A percentile compares a stretch with the other conserved stretches of the same genome.
Evolutionary conservation across 2,888 invertebrate genomes (phyloP).

Genomic region (Spicauda simplicius): DNA sequence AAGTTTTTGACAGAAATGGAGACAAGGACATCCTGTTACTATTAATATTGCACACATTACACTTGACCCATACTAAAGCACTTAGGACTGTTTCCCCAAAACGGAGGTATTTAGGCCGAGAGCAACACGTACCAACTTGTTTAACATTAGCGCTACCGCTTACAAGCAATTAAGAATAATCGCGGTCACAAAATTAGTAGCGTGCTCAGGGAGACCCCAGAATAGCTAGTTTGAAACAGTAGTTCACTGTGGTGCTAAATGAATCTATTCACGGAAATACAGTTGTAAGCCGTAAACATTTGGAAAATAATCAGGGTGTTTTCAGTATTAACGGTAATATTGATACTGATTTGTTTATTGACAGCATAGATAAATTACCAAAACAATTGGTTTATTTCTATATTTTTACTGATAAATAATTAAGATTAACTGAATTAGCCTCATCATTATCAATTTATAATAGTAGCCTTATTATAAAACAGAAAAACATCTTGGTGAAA

Average conservation of each 20-base stretch:
- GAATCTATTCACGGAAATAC: background rate
- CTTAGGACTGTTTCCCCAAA: conserved; percentile 6
- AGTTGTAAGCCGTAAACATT: no score
- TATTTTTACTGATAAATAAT: no score
- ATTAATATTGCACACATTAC: conserved; percentile 19
- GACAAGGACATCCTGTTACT: background rate
- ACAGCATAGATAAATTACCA: no score
- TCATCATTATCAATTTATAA: no score
- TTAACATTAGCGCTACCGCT: conserved; percentile 19
- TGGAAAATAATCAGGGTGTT: no score
- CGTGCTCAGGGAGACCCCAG: background rate
- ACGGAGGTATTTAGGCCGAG: conserved; percentile 6
- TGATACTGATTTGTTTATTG: no score
- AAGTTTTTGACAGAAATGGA: no score
- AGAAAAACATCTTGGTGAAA: no score
- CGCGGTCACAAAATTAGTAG: conserved; percentile 39
- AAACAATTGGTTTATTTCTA: no score
- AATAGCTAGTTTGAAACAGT: conserved; percentile 26
- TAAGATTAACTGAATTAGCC: no score
- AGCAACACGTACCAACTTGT: conserved; percentile 21
- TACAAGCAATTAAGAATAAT: conserved; percentile 43
- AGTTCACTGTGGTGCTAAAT: conserved; percentile 25
- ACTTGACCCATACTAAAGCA: conserved; percentile 16
- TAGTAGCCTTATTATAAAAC: no score
- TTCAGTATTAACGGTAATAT: no score